These are phyloP conservation scores for Choloepus hoffmanni DNA, from an alignment of 2,113 vertebrate species.

Conservation along the genomic window DNA sequence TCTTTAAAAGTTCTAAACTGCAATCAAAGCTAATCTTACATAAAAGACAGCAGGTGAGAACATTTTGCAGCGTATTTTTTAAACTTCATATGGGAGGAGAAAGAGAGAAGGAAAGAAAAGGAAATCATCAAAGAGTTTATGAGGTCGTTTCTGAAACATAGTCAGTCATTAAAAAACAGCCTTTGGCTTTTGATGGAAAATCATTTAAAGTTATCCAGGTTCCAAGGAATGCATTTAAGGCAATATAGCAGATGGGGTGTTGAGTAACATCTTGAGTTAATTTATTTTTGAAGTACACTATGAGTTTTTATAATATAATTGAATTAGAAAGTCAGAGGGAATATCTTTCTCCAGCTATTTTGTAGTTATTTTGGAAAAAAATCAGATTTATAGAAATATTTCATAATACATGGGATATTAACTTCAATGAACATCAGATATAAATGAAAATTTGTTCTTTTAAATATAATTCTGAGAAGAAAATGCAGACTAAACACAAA, in stretches of 20 bases:
- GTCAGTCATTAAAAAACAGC: constrained; percentile 77
- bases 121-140: constrained; percentile 82
- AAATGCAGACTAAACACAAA: not conserved
- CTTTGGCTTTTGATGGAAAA: constrained; percentile 81
- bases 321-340: constrained; percentile 84
- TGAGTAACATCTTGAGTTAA: constrained; percentile 87
- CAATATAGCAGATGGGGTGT: constrained; percentile 87
- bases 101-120: constrained; percentile 46
- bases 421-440: not conserved
- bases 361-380: constrained; percentile 69
- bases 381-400: not conserved
- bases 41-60: constrained; percentile 75
- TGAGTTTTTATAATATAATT: constrained; percentile 87
- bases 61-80: constrained; percentile 65
- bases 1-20: constrained; percentile 60
- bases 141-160: constrained; percentile 83
- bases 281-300: constrained; percentile 88
- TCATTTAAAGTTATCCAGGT: constrained; percentile 83
- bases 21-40: constrained; percentile 75
- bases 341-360: constrained; percentile 72
- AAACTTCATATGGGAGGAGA: constrained; percentile 57
- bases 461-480: not conserved
- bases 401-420: not conserved
- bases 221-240: constrained; percentile 84
- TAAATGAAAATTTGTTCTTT: not conserved